Percentiles rank a stretch among this genome's conserved stretches.
These are phyloP conservation scores for Hypocryptadius cinnamomeus DNA, from an alignment of 2,113 vertebrate species.

Conservation along the genomic window DNA sequence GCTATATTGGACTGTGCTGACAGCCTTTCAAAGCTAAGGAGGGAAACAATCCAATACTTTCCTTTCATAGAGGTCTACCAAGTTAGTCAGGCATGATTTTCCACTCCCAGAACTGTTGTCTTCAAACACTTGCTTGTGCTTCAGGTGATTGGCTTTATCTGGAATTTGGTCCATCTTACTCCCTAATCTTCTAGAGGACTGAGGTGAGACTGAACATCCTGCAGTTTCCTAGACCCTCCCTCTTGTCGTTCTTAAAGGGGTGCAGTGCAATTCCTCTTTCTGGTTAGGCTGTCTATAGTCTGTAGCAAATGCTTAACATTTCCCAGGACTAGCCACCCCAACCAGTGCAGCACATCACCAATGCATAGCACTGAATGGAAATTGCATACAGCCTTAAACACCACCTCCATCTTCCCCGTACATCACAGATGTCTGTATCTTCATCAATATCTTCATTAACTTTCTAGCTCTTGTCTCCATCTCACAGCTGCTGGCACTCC, in stretches of 20 bases:
- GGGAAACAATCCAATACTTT: neutral
- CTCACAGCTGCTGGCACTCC: neutral
- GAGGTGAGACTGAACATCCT: neutral
- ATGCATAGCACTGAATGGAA: neutral
- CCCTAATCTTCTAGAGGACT: neutral
- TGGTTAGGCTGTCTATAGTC: neutral
- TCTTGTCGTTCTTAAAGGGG: neutral
- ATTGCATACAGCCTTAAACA: neutral
- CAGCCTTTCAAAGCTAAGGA: neutral
- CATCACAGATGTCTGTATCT: neutral
- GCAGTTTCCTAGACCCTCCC: neutral
- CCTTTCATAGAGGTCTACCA: neutral
- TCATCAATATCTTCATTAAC: neutral
- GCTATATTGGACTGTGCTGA: neutral
- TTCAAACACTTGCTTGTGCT: neutral
- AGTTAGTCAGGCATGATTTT: neutral
- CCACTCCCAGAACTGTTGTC: neutral
- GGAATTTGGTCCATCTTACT: neutral
- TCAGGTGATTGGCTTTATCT: neutral
- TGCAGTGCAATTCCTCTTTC: neutral
- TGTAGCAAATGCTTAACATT: neutral
- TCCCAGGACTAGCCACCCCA: too few relatives aligned
- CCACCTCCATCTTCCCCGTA: neutral
- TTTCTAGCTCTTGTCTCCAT: neutral
- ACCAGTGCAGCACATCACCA: neutral